phyloP scores from a whole-genome alignment of 2,797 vertebrate species.

The Epinephelus malabaricus region DNA sequence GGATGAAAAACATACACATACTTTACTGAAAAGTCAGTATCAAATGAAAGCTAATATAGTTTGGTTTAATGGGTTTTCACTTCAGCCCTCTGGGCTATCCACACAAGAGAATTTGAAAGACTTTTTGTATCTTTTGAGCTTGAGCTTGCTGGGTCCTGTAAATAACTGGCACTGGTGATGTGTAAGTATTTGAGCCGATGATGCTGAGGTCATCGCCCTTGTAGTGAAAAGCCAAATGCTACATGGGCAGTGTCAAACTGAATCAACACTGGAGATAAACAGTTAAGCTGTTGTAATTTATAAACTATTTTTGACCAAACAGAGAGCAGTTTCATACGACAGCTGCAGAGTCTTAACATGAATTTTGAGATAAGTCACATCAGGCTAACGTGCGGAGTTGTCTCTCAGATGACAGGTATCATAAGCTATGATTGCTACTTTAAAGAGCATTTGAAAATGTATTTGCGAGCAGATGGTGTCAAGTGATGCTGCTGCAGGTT shows the following conservation, averaged over 20 bases:
- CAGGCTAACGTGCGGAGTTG: neutral
- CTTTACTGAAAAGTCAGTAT: neutral
- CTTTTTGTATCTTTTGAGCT: neutral
- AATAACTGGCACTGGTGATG: neutral
- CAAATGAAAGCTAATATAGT: slow-evolving; percentile 10
- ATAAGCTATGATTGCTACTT: slow-evolving; percentile 18
- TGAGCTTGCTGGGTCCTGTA: neutral
- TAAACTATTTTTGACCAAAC: neutral
- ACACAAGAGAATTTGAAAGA: neutral
- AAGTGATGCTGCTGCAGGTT: slow-evolving; percentile 2
- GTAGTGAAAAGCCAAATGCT: slow-evolving; percentile 7
- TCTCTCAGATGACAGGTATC: slow-evolving; percentile 15
- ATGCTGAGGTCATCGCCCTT: neutral
- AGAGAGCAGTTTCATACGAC: neutral
- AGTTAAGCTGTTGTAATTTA: neutral
- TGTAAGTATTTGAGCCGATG: neutral
- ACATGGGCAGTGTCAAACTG: neutral
- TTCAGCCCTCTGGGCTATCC: slow-evolving; percentile 1
- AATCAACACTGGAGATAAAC: neutral
- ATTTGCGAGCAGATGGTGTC: slow-evolving; percentile 10
- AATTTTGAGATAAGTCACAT: neutral
- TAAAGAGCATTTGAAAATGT: slow-evolving; percentile 8
- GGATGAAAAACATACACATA: slow-evolving; percentile 12
- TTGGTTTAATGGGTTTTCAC: neutral
- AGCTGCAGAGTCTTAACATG: neutral